Base-by-base conservation (phyloP, 2,113 vertebrate genomes). In the Crotalus tigris region DNA sequence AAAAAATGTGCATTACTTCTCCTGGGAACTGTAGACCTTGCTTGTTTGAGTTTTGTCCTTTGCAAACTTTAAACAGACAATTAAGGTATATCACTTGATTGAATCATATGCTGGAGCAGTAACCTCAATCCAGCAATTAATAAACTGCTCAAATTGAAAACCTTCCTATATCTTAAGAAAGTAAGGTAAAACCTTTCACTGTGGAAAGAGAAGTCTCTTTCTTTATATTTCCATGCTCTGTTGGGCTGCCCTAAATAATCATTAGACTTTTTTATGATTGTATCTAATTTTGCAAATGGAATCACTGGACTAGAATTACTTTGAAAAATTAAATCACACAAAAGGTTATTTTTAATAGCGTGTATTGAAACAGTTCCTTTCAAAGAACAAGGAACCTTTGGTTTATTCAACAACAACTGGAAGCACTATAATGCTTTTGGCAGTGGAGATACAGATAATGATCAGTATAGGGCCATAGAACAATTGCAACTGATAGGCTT, bases 311-410 rank as follows among this genome's bases (percentile, higher is more conserved):
- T 69, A 19, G 49, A 85, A 81, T 44, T 85, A 54, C 24, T 85
- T 54, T 44, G 15, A 44, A 57, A 85, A 91, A 39, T 86, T 86
- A 85, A 1, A 0, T 23, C 5, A 92, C 44, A 17, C 39, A 13
- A 86, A 39, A 87, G 8, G 17, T 85, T 61, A 33, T 90, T 93
- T 61, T 86, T 55, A 90, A 88, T 29, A n/a, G 17, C 13, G 91
- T 92, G 86, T 49, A 94, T 93, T 93, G 57, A 95, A 95, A 92
- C 54, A 23, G 90, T 87, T 61, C 75, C 13, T 85, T 94, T 23
- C 94, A 95, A 91, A 87, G 19, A 95, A 94, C 87, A 95, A 96
- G 85, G 61, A 95, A 92, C 92, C 93, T 57, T 96, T 95, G 95
- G 91, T 89, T 95, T 95, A 87, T 91, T 93, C 96, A 94, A 95